Percentiles rank a stretch among this genome's conserved stretches.
Evolutionary conservation across 2,888 invertebrate genomes (phyloP).

Genomic region (Melanostoma mellinum): DNA sequence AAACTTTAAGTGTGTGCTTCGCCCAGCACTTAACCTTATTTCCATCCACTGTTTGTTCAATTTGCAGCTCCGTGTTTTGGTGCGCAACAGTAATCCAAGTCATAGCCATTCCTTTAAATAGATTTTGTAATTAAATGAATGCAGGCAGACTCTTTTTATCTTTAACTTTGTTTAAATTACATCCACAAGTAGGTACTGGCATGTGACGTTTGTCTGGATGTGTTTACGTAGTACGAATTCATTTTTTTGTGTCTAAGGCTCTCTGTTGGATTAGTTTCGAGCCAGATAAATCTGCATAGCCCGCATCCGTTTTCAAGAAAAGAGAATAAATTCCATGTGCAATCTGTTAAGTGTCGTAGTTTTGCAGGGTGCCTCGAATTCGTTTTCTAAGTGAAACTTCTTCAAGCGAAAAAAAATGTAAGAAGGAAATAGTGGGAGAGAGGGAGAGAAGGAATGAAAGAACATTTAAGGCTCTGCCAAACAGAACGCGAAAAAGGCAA

Average conservation of each 20-base stretch:
- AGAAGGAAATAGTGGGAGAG: too few species aligned
- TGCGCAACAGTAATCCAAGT: constrained; percentile 54
- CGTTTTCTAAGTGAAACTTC: too few species aligned
- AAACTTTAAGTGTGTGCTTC: constrained; percentile 42
- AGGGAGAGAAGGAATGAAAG: too few species aligned
- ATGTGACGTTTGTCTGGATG: constrained; percentile 31
- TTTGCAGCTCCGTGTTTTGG: constrained; percentile 62
- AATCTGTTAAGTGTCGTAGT: too few species aligned
- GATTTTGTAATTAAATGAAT: constrained; percentile 65
- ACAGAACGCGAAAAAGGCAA: too few species aligned
- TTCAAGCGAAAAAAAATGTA: too few species aligned
- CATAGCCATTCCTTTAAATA: constrained; percentile 55
- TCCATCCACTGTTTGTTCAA: constrained; percentile 51
- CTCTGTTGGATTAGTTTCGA: constrained; percentile 51
- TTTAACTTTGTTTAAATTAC: constrained; percentile 65
- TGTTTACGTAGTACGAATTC: constrained; percentile 7
- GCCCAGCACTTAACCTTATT: constrained; percentile 69
- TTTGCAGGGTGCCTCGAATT: too few species aligned
- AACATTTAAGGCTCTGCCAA: too few species aligned
- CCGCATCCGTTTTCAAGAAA: background rate
- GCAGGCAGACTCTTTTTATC: constrained; percentile 68
- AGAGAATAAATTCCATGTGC: too few species aligned
- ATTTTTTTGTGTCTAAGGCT: background rate
- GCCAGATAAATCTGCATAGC: constrained; percentile 53
- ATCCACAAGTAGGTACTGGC: constrained; percentile 42